A percentile compares a stretch with the other conserved stretches of the same genome.
Evolutionary conservation across 2,113 vertebrate genomes (phyloP).

Genomic region (Uria aalge): DNA sequence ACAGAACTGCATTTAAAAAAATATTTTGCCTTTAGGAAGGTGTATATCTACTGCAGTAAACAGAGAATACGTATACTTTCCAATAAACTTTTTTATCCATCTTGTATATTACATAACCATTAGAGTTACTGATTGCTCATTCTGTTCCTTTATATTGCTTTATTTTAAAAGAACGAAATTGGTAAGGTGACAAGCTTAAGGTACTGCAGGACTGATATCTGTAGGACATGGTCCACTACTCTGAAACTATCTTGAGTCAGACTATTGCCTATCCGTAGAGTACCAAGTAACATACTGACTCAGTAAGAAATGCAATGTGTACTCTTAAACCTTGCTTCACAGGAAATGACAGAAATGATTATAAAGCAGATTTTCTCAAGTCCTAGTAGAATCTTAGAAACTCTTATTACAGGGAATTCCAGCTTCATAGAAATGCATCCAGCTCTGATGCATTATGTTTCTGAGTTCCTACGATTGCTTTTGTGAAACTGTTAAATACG

Average conservation of each 20-base stretch:
- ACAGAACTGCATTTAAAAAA: background rate
- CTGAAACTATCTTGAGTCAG: background rate
- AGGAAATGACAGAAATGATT: background rate
- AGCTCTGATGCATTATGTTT: constrained; percentile 17
- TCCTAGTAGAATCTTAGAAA: background rate
- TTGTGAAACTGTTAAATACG: constrained; percentile 53
- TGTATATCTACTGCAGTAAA: background rate
- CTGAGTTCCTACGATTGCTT: background rate
- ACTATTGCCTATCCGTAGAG: background rate
- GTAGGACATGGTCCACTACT: background rate
- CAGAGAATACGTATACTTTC: background rate
- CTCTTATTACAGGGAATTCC: background rate
- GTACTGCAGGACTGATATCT: background rate
- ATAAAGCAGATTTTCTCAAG: background rate
- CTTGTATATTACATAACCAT: background rate
- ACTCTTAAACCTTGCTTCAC: background rate
- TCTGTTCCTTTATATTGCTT: background rate
- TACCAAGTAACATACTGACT: background rate
- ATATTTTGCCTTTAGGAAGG: background rate
- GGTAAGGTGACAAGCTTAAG: background rate
- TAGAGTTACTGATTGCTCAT: background rate
- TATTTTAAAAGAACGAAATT: background rate
- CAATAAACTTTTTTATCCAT: background rate
- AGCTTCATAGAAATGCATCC: background rate
- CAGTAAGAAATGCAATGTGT: background rate